Base-by-base conservation (phyloP, 2,113 vertebrate genomes). In the Saimiri boliviensis region DNA sequence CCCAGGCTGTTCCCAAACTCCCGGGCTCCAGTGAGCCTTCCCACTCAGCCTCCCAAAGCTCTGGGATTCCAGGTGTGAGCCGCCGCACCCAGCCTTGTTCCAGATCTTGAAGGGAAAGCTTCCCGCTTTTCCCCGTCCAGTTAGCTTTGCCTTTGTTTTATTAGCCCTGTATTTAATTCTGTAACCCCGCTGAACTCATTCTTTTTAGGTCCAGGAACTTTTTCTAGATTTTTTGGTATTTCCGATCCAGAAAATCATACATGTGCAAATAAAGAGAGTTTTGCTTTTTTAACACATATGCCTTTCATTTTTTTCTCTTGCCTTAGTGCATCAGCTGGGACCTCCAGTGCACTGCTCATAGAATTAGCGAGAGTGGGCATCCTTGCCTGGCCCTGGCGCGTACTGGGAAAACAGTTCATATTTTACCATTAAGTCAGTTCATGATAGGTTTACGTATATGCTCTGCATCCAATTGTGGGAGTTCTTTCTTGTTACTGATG, bases 381-480 rank as follows among this genome's bases (percentile, higher is more conserved):
- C 56, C 17, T 40, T 2, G 71, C 4, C 89, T 32, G 47, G 47
- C 35, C 32, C 60, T 68, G 0, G 1, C 7, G 30, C 35, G 20
- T 8, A 5, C 0, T 1, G 49, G 60, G 81, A 54, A 42, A 20
- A 4, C 7, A 6, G 5, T 23, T 47, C 79, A 0, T n/a, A 2
- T 37, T 54, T 77, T 68, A 74, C 49, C 32, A 1, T 8, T 2
- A n/a, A 23, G 23, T 30, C 77, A 14, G 0, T 42, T 17, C 0
- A n/a, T 47, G 1, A 1, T 35, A 13, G 32, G 9, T 49, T 54
- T 90, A 32, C 20, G 0, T 19, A 3, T 8, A 0, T 0, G 0
- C 23, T 12, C 14, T 73, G 30, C 13, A 9, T 60, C n/a, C 8
- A 0, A 1, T 35, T 5, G 52, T 76, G 42, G 42, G 23, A 11